A percentile compares a stretch with the other conserved stretches of the same genome.
Evolutionary conservation across 2,797 vertebrate genomes (phyloP).

Genomic region (Hypotaenidia okinawae): DNA sequence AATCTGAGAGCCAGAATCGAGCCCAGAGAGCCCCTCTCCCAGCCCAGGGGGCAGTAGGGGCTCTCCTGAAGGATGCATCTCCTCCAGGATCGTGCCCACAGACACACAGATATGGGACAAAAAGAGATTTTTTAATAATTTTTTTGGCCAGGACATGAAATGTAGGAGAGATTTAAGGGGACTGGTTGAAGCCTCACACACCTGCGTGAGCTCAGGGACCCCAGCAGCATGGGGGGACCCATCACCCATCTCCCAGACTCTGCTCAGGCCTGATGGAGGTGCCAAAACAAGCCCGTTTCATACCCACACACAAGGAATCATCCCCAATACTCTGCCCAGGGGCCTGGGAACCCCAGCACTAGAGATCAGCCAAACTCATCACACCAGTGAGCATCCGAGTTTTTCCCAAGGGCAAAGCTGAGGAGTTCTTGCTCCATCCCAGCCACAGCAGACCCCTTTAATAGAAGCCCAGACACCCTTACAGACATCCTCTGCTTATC

Average conservation of each 20-base stretch:
- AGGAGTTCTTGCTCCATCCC: fast-evolving
- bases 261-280: not conserved
- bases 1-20: not conserved
- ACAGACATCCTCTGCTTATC: not conserved
- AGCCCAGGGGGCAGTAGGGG: not conserved
- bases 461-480: not conserved
- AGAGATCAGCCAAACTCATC: not conserved
- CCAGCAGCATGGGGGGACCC: not conserved
- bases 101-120: not conserved
- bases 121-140: not conserved
- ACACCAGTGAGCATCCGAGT: fast-evolving
- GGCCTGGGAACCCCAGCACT: not conserved
- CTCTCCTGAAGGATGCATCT: not conserved
- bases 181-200: not conserved
- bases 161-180: not conserved
- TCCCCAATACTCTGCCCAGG: not conserved
- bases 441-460: not conserved
- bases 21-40: not conserved
- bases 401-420: not conserved
- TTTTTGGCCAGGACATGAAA: not conserved
- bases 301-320: not conserved
- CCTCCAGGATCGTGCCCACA: fast-evolving
- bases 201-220: not conserved
- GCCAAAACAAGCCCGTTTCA: not conserved
- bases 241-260: not conserved